Percentiles rank a stretch among this genome's conserved stretches.
phyloP scores from a whole-genome alignment of 2,797 vertebrate species.

The Loris lydekkerianus region DNA sequence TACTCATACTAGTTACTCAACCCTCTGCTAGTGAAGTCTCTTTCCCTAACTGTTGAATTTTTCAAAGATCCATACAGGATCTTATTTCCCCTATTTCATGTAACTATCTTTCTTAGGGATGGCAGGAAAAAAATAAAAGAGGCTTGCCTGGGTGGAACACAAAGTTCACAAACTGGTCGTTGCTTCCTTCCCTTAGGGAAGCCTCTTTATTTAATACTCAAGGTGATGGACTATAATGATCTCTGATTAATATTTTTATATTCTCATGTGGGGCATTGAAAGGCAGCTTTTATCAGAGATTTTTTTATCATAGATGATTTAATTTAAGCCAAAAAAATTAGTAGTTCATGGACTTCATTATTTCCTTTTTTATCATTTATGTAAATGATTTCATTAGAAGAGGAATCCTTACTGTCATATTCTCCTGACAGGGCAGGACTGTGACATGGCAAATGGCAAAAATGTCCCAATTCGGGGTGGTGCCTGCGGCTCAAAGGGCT shows the following conservation, averaged over 20 bases:
- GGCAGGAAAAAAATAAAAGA: neutral
- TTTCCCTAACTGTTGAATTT: neutral
- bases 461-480: neutral
- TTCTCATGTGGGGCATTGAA: neutral
- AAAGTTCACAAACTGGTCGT: neutral
- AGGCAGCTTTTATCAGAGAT: neutral
- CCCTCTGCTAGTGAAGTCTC: neutral
- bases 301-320: slow-evolving; percentile 16
- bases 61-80: neutral
- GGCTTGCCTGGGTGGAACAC: neutral
- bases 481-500: too few species aligned
- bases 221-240: neutral
- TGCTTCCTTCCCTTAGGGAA: neutral
- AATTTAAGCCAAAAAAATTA: neutral
- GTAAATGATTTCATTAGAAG: neutral
- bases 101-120: neutral
- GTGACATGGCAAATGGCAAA: neutral
- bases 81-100: neutral
- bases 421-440: neutral
- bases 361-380: slow-evolving; percentile 17
- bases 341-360: neutral
- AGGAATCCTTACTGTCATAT: neutral
- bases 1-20: neutral
- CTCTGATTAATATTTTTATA: slow-evolving; percentile 14
- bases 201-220: neutral